These are phyloP conservation scores for Acrocephalus scirpaceus DNA, from an alignment of 2,797 vertebrate species.

Conservation along the genomic window DNA sequence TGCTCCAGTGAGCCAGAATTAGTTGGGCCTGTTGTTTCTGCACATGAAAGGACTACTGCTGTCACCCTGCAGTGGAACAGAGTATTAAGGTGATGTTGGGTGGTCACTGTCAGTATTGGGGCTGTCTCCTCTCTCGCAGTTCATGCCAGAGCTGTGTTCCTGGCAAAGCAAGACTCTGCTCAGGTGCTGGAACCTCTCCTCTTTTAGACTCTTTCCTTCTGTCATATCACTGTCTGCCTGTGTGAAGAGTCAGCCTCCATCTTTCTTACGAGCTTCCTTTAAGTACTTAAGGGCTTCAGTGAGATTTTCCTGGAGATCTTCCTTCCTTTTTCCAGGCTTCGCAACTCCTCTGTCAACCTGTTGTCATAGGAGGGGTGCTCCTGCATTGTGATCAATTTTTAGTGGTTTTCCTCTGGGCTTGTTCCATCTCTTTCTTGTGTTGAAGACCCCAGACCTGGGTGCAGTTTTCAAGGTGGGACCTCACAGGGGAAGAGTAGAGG, in stretches of 20 bases:
- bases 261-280: background rate
- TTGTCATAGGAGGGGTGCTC: background rate
- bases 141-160: background rate
- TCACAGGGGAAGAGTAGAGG: background rate
- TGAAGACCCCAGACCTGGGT: background rate
- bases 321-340: background rate
- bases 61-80: background rate
- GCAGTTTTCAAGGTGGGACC: background rate
- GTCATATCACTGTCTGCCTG: background rate
- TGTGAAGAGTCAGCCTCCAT: background rate
- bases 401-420: background rate
- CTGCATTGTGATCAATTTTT: background rate
- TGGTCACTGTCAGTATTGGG: background rate
- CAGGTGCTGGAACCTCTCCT: background rate
- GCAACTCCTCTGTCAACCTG: background rate
- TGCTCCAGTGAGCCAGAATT: background rate
- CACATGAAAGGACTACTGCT: rapidly evolving
- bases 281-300: background rate
- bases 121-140: background rate
- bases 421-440: background rate
- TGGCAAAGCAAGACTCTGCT: background rate
- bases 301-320: background rate
- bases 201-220: background rate
- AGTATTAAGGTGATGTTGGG: background rate
- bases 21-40: background rate